A percentile compares a stretch with the other conserved stretches of the same genome.
These are phyloP conservation scores for Episyrphus balteatus DNA, from an alignment of 1,140 invertebrate genomes.

Conservation along the genomic window DNA sequence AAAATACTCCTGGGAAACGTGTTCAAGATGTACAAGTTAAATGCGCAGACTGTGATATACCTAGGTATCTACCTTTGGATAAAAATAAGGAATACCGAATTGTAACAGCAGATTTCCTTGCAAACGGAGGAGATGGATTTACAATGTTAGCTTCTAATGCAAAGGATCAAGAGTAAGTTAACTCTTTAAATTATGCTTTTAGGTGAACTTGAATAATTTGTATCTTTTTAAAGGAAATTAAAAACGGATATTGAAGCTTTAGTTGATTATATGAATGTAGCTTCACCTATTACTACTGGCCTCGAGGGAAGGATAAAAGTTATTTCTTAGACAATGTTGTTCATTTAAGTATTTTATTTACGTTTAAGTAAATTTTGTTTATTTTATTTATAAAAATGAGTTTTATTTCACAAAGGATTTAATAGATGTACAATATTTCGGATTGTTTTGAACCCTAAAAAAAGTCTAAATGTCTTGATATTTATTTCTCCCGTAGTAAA, in stretches of 20 bases:
- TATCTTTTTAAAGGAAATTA: background rate
- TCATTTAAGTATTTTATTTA: background rate
- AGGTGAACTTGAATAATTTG: background rate
- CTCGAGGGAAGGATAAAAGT: constrained; percentile 35
- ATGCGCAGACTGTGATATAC: constrained; percentile 54
- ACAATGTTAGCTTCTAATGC: constrained; percentile 29
- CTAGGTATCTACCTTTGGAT: constrained; percentile 45
- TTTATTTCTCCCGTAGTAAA: too few relatives aligned
- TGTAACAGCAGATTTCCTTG: constrained; percentile 49
- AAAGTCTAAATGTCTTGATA: too few relatives aligned
- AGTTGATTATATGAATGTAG: constrained; percentile 15
- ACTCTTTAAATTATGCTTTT: background rate
- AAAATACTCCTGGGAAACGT: constrained; percentile 42
- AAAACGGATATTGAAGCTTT: constrained; percentile 5
- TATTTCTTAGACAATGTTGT: constrained; percentile 10
- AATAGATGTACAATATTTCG: too few relatives aligned
- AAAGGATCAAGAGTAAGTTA: constrained; percentile 20
- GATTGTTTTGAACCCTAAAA: too few relatives aligned
- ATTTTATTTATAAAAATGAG: background rate
- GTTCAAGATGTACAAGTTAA: constrained; percentile 45
- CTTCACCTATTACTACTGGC: constrained; percentile 27
- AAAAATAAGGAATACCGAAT: constrained; percentile 46
- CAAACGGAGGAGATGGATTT: constrained; percentile 54
- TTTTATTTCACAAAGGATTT: constrained; percentile 1
- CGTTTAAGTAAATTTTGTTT: background rate